phyloP scores from a whole-genome alignment of 2,113 vertebrate species.

The Ctenomys sociabilis region DNA sequence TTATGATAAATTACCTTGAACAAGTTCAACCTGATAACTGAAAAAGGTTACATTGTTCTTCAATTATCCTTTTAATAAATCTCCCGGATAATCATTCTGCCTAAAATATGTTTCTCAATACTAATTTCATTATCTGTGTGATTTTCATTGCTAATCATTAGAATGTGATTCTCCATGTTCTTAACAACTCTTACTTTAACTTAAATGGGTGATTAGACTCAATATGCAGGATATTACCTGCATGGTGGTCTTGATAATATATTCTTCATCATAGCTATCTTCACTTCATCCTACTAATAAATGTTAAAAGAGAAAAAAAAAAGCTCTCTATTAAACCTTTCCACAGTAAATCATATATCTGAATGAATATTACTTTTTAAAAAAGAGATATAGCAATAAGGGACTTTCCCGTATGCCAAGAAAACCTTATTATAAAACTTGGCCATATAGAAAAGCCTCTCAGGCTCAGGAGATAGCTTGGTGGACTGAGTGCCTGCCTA shows the following conservation, averaged over 20 bases:
- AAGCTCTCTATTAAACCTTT: slow-evolving; percentile 85
- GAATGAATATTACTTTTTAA: slow-evolving; percentile 82
- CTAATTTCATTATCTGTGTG: slow-evolving; percentile 90
- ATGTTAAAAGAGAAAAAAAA: slow-evolving; percentile 79
- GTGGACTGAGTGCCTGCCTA: too few species aligned
- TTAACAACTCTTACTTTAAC: slow-evolving; percentile 90
- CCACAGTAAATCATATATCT: slow-evolving; percentile 84
- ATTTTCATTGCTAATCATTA: slow-evolving; percentile 90
- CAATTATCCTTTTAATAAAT: slow-evolving; percentile 91
- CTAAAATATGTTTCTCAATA: slow-evolving; percentile 91
- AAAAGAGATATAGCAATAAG: slow-evolving; percentile 57
- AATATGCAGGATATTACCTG: slow-evolving; percentile 90
- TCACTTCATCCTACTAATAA: slow-evolving; percentile 84
- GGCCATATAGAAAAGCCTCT: neutral
- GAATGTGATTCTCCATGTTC: slow-evolving; percentile 87
- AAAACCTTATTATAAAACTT: slow-evolving; percentile 37
- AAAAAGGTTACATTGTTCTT: slow-evolving; percentile 90
- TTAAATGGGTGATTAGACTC: slow-evolving; percentile 91
- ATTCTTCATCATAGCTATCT: slow-evolving; percentile 85
- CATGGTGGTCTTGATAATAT: slow-evolving; percentile 86
- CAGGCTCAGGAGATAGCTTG: too few species aligned
- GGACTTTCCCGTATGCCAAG: slow-evolving; percentile 31
- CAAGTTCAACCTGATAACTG: slow-evolving; percentile 87
- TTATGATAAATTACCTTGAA: slow-evolving; percentile 88
- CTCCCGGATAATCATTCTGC: slow-evolving; percentile 88